A percentile compares a stretch with the other conserved stretches of the same genome.
Conservation (phyloP, 1,140 invertebrate genomes). For the Hirudo medicinalis region DNA sequence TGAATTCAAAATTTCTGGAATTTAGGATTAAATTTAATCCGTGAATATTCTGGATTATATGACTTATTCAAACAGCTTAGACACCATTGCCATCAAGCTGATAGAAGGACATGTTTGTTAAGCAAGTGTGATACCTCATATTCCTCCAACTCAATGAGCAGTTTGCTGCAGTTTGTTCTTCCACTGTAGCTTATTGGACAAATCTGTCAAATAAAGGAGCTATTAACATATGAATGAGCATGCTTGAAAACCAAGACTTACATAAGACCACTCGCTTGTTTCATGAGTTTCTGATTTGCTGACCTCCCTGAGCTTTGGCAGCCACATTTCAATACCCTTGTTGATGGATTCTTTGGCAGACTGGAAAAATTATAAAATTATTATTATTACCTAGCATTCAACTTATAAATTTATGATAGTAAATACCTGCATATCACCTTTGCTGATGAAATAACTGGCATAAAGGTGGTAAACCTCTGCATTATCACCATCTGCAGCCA, state of each 20-base stretch:
- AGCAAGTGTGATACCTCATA: not conserved
- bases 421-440: not conserved
- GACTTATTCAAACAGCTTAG: too few relatives aligned
- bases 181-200: constrained; percentile 6
- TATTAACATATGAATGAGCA: not conserved
- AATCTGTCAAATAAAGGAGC: not conserved
- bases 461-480: constrained; percentile 2
- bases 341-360: not conserved
- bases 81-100: too few relatives aligned
- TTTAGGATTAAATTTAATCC: too few relatives aligned
- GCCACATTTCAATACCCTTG: constrained; percentile 1
- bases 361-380: too few relatives aligned
- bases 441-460: not conserved
- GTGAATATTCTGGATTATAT: too few relatives aligned
- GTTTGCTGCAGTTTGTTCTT: constrained; percentile 3
- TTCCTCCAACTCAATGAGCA: not conserved
- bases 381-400: too few relatives aligned
- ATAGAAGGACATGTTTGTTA: too few relatives aligned
- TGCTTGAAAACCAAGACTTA: not conserved
- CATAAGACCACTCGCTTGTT: not conserved
- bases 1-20: too few relatives aligned
- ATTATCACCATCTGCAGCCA: not conserved
- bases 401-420: not conserved
- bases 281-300: not conserved
- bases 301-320: constrained; percentile 7